Conservation (phyloP, 1,140 invertebrate species). For the Lasaia peninsularis region DNA sequence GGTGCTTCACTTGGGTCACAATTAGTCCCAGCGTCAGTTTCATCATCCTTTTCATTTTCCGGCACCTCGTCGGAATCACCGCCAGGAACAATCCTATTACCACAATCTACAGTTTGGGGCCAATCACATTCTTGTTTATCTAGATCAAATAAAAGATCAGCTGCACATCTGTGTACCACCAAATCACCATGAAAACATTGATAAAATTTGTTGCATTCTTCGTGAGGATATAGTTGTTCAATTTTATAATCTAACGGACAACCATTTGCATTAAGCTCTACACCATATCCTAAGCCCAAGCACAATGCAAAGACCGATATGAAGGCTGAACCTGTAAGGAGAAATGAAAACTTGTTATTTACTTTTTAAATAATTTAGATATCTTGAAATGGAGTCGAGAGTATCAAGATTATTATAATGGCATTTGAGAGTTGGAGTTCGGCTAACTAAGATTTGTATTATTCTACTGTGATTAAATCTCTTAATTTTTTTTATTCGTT, state of each 20-base stretch:
- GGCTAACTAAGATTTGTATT: too few relatives aligned
- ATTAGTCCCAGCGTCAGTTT: constrained; percentile 18
- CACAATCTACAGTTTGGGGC: constrained; percentile 37
- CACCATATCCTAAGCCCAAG: constrained; percentile 27
- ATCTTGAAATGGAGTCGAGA: too few relatives aligned
- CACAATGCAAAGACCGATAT: constrained; percentile 43
- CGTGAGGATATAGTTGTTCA: constrained; percentile 32
- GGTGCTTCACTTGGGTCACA: constrained; percentile 32
- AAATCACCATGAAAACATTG: constrained; percentile 40
- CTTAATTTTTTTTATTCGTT: too few relatives aligned
- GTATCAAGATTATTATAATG: too few relatives aligned
- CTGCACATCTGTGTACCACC: constrained; percentile 30
- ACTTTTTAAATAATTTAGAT: neutral
- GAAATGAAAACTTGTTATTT: constrained; percentile 15
- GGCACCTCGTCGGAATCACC: constrained; percentile 32
- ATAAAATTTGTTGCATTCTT: constrained; percentile 47
- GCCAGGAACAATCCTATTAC: constrained; percentile 34
- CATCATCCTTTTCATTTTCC: constrained; percentile 15
- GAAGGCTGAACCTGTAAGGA: constrained; percentile 44
- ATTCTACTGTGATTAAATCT: too few relatives aligned
- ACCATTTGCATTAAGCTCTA: constrained; percentile 26
- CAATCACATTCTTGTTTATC: constrained; percentile 37
- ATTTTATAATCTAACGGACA: constrained; percentile 26
- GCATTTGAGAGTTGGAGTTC: too few relatives aligned
- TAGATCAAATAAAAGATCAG: constrained; percentile 32